Conservation (phyloP, 2,113 vertebrate genomes). For the Melanocharis versteri region DNA sequence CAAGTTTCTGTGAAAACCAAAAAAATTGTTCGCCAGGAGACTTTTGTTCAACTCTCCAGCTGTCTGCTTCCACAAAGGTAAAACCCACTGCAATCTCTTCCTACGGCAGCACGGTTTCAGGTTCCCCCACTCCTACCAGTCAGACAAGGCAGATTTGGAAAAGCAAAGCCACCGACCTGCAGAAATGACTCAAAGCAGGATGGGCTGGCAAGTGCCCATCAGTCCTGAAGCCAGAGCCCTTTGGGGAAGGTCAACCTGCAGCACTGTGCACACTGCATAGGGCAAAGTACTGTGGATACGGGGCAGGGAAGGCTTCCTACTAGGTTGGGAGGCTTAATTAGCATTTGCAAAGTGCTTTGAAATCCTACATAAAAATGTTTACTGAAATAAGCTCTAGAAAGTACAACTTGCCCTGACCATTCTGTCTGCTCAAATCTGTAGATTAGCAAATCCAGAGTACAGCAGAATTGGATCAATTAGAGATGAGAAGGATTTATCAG, state of each 20-base stretch:
- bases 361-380: not conserved
- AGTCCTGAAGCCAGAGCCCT: not conserved
- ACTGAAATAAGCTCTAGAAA: not conserved
- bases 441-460: not conserved
- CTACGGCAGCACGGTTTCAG: not conserved
- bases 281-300: not conserved
- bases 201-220: not conserved
- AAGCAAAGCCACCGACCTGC: not conserved
- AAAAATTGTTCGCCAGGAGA: constrained; percentile 4
- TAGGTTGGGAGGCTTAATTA: not conserved
- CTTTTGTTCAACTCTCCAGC: not conserved
- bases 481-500: not conserved
- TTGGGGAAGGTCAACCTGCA: not conserved
- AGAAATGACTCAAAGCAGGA: not conserved
- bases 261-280: rapidly evolving
- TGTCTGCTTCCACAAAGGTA: not conserved
- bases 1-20: not conserved
- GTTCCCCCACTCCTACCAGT: not conserved
- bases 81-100: not conserved
- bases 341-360: not conserved
- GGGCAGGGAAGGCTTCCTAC: not conserved
- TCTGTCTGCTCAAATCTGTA: not conserved
- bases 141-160: not conserved
- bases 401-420: not conserved
- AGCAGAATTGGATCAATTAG: not conserved